Evolutionary conservation across 2,888 invertebrate genomes (phyloP), one percentile per base, ranked within the genome.

Genomic region (Eupithecia subfuscata): DNA sequence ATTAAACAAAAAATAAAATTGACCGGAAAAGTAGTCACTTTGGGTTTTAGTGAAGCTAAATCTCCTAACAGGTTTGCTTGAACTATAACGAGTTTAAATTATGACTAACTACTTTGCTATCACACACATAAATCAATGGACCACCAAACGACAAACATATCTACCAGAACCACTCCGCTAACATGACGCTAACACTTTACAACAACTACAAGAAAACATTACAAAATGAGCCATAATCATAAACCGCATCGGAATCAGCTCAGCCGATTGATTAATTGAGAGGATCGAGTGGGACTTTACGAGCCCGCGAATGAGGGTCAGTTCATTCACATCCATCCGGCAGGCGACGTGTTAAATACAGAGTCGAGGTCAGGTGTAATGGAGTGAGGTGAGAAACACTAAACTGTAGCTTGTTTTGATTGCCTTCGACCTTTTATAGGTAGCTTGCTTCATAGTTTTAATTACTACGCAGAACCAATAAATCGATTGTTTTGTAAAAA

Each of bases 181-280:
- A 65, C 65, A 56, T 22, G 56, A 56, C 22, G 12, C 56, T 56
- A 12, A 67, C 34, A 40, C 40, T 76, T 73, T 69, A 76, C 74
- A 73, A 34, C 45, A 30, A 74, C 76, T 77, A 73, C 67, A 73
- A 65, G 60, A 73, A 67, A 40, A 45, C 70, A 69, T 69, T 56
- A 76, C 76, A 70, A 76, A 71, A 48, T 25, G 71, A 69, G 22
- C 75, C 72, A 73, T 73, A 56, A 75, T 73, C 74, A 72, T 72
- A 69, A 75, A 75, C 73, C 22, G 70, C 74, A 75, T 74, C 69
- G 70, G 56, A 68, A 74, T 77, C 70, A 43, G 74, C 67, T 67
- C 70, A 68, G 67, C 48, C 72, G 68, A 70, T 75, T 75, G 77
- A 77, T 65, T 64, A 45, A 73, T 73, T 60, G 73, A 60, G 67